phyloP scores from a whole-genome alignment of 2,888 invertebrate species.

The Pollenia labialis region DNA sequence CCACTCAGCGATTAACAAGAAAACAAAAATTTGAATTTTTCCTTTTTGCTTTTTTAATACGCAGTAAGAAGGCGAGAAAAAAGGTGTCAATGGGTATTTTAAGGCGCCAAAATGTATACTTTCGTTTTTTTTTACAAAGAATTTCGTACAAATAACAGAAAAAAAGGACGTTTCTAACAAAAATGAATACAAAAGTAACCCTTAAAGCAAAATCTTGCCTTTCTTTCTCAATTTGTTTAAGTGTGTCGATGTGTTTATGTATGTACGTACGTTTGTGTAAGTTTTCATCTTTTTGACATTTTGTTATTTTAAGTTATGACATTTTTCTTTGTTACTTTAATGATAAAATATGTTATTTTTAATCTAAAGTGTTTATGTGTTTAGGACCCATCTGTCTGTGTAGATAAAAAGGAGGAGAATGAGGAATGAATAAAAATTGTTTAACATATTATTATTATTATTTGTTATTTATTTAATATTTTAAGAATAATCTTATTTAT shows the following conservation, averaged over 20 bases:
- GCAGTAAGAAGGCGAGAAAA: conserved; percentile 16
- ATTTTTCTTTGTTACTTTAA: conserved; percentile 5
- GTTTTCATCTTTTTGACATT: conserved; percentile 19
- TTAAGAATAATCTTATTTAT: too few species aligned
- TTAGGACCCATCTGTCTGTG: conserved; percentile 8
- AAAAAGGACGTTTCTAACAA: background rate
- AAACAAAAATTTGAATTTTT: background rate
- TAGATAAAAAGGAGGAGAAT: background rate
- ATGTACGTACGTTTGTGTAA: background rate
- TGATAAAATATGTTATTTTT: conserved; percentile 8
- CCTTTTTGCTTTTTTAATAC: background rate
- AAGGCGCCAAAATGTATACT: conserved; percentile 34
- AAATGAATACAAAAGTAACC: background rate
- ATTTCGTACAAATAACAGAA: background rate
- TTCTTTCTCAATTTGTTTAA: conserved; percentile 13
- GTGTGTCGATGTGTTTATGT: background rate
- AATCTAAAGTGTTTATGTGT: conserved; percentile 12
- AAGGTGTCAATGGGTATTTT: conserved; percentile 29
- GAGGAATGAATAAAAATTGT: too few species aligned
- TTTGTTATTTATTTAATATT: too few species aligned
- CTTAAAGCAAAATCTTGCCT: background rate
- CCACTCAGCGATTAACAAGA: background rate
- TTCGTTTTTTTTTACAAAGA: background rate
- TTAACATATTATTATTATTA: too few species aligned
- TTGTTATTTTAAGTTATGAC: conserved; percentile 30